Conservation (phyloP, 2,113 vertebrate genomes). For the Connochaetes taurinus region DNA sequence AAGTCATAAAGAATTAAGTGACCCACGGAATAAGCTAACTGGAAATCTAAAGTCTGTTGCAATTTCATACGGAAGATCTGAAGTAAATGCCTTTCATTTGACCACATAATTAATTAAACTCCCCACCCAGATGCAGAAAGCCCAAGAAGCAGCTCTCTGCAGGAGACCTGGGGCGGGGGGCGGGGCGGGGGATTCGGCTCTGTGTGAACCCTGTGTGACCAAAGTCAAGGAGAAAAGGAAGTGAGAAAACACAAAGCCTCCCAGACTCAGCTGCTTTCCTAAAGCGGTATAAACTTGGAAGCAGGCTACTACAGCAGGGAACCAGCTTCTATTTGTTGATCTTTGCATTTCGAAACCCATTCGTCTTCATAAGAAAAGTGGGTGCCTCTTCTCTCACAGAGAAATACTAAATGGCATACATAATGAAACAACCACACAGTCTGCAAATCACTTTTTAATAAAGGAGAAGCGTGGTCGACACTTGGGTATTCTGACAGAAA, state of each 20-base stretch:
- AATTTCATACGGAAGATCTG: background rate
- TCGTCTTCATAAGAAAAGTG: background rate
- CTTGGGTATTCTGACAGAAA: background rate
- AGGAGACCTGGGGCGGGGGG: background rate
- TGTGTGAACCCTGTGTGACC: background rate
- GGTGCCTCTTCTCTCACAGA: background rate
- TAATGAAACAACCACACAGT: background rate
- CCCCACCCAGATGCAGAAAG: slow-evolving; percentile 48
- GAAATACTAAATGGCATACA: background rate
- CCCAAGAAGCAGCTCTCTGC: slow-evolving; percentile 29
- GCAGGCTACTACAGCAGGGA: background rate
- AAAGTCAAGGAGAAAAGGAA: slow-evolving; percentile 41
- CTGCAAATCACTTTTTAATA: background rate
- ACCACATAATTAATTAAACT: slow-evolving; percentile 56
- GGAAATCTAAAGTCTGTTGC: background rate
- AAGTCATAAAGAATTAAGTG: background rate
- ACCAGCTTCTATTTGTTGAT: background rate
- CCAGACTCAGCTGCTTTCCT: background rate
- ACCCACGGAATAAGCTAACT: background rate
- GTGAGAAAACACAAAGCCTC: background rate
- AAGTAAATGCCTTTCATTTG: slow-evolving; percentile 1
- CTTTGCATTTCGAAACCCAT: background rate
- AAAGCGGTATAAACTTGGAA: accelerated
- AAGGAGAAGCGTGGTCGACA: background rate
- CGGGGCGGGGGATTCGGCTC: background rate